Evolutionary conservation across 2,797 vertebrate species (phyloP).

Genomic region (Sebastes nivosus): DNA sequence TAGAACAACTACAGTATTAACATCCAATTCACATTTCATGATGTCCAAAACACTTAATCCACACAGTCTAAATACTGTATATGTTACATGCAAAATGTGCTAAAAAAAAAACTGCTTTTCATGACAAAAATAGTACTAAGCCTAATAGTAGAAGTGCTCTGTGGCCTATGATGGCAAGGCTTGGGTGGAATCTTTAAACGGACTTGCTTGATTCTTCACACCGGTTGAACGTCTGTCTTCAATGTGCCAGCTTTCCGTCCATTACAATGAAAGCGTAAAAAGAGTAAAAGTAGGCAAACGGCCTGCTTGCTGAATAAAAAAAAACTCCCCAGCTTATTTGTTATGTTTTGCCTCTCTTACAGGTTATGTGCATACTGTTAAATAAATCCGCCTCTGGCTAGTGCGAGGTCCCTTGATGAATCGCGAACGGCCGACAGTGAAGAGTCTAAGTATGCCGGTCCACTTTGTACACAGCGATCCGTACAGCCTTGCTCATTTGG

Average conservation of each 20-base stretch:
- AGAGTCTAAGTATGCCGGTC: constrained; percentile 49
- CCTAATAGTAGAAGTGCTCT: background rate
- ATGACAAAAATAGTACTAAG: background rate
- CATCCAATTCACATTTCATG: background rate
- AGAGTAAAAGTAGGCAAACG: constrained; percentile 42
- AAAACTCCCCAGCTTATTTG: constrained; percentile 52
- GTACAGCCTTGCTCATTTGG: constrained; percentile 72
- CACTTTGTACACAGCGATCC: constrained; percentile 67
- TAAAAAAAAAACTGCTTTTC: background rate
- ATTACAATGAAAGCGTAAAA: constrained; percentile 32
- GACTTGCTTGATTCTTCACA: constrained; percentile 19
- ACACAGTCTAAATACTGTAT: background rate
- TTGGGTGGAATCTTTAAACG: constrained; percentile 1
- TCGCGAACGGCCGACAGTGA: constrained; percentile 59
- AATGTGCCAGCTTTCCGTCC: constrained; percentile 27
- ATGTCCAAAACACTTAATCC: background rate
- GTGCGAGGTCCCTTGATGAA: constrained; percentile 67
- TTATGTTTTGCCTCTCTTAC: constrained; percentile 56
- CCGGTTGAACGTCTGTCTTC: constrained; percentile 10
- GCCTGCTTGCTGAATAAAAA: constrained; percentile 50
- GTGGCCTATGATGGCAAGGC: background rate
- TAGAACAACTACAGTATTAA: background rate
- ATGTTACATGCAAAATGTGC: background rate
- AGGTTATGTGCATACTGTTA: constrained; percentile 65
- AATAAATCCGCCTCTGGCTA: constrained; percentile 65